A percentile compares a stretch with the other conserved stretches of the same genome.
Evolutionary conservation across 2,888 invertebrate genomes (phyloP).

Genomic region (Eudemis profundana): DNA sequence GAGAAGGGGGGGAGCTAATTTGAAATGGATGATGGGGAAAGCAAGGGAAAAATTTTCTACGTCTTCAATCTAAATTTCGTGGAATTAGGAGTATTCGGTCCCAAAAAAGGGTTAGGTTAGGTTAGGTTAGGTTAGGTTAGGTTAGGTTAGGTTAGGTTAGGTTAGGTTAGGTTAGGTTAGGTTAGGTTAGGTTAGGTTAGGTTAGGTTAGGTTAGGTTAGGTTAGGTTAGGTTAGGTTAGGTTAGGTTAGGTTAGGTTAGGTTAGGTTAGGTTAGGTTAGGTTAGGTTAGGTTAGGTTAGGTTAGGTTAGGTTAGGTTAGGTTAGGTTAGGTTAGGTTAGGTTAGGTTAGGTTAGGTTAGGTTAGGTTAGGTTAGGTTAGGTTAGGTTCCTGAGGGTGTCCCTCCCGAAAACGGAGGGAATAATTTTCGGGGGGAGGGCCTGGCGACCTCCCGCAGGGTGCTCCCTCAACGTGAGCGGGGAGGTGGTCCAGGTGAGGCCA

Average conservation of each 20-base stretch:
- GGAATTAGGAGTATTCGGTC: no score
- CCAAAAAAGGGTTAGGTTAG: conserved; percentile 41
- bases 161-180: conserved; percentile 39
- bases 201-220: conserved; percentile 38
- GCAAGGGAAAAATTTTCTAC: no score
- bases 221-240: conserved; percentile 40
- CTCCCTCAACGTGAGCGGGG: no score
- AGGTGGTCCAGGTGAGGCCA: no score
- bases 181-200: conserved; percentile 35
- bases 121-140: conserved; percentile 42
- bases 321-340: conserved; percentile 20
- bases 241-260: conserved; percentile 40
- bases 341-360: conserved; percentile 27
- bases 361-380: conserved; percentile 30
- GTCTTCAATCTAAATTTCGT: no score
- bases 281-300: conserved; percentile 39
- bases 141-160: conserved; percentile 38
- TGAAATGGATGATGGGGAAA: no score
- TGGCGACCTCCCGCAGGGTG: no score
- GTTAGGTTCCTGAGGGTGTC: no score
- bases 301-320: conserved; percentile 42
- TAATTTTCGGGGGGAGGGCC: no score
- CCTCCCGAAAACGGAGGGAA: no score
- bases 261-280: conserved; percentile 39
- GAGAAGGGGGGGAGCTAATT: no score